These are phyloP conservation scores for Rhea pennata DNA, from an alignment of 2,113 vertebrate genomes.

Conservation along the genomic window DNA sequence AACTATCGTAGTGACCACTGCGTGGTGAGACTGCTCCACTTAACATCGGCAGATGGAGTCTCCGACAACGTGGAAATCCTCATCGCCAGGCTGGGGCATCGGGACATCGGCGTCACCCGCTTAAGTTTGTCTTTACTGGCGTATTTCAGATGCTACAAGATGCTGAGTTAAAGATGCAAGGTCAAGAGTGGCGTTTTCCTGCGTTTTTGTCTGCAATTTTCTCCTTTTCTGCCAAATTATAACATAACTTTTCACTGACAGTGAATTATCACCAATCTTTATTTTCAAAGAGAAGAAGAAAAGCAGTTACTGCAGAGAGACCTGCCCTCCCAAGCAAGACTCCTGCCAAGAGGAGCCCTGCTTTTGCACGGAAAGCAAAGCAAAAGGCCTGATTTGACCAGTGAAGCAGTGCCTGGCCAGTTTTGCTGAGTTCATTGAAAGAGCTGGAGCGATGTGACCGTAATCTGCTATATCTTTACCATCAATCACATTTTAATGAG, in stretches of 20 bases:
- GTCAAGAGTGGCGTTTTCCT: background rate
- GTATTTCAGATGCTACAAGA: background rate
- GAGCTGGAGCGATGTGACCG: background rate
- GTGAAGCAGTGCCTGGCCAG: background rate
- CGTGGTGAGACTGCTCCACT: background rate
- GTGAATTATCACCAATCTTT: background rate
- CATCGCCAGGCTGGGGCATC: rapidly evolving
- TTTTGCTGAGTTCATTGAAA: constrained; percentile 35
- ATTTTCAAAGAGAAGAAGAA: background rate
- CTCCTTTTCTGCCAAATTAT: background rate
- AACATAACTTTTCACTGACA: background rate
- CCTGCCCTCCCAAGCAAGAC: background rate
- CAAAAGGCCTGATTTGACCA: background rate
- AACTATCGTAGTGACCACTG: background rate
- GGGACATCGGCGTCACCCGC: rapidly evolving
- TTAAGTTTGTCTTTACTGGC: background rate
- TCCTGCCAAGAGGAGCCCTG: background rate
- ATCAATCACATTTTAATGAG: constrained; percentile 72
- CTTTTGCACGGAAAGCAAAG: background rate
- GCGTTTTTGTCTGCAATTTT: background rate
- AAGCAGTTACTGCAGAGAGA: background rate
- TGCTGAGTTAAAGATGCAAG: background rate
- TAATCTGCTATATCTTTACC: constrained; percentile 50
- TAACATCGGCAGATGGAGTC: rapidly evolving
- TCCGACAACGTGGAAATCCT: background rate